Conservation (phyloP, 2,888 invertebrate species). For the Odontocerum albicorne region DNA sequence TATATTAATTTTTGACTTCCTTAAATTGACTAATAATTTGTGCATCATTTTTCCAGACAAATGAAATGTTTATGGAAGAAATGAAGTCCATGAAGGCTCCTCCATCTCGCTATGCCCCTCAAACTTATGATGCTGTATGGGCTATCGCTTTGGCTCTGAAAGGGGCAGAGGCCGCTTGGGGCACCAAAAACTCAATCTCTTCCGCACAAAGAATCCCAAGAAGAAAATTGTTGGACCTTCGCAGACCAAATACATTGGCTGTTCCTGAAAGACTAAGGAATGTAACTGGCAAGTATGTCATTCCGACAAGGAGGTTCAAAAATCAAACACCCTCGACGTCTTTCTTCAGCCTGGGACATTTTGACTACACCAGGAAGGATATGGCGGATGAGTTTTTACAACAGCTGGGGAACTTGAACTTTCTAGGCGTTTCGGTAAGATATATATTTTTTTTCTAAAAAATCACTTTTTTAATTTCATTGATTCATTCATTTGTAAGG, state of each 20-base stretch:
- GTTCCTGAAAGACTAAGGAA: conserved; percentile 19
- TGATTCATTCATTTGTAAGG: too few species aligned
- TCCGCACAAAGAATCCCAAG: conserved; percentile 52
- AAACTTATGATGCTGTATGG: conserved; percentile 91
- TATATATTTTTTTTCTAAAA: background rate
- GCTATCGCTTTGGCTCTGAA: conserved; percentile 78
- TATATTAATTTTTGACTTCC: too few species aligned
- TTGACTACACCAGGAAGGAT: conserved; percentile 73
- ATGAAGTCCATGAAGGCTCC: conserved; percentile 57
- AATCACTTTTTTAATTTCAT: too few species aligned
- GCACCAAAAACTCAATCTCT: conserved; percentile 72
- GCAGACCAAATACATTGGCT: background rate
- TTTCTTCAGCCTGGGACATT: conserved; percentile 56
- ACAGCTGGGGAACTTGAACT: conserved; percentile 72
- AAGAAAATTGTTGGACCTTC: conserved; percentile 30
- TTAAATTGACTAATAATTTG: too few species aligned
- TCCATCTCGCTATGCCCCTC: conserved; percentile 71
- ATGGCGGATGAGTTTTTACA: conserved; percentile 72
- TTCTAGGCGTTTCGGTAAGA: conserved; percentile 86
- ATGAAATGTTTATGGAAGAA: conserved; percentile 63
- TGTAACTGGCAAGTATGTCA: conserved; percentile 26
- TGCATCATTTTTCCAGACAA: conserved; percentile 63
- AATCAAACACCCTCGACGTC: conserved; percentile 42
- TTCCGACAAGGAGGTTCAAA: conserved; percentile 36
- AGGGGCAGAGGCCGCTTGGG: conserved; percentile 63